phyloP scores from a whole-genome alignment of 2,888 invertebrate genomes.

The Pristionchus japonicus region DNA sequence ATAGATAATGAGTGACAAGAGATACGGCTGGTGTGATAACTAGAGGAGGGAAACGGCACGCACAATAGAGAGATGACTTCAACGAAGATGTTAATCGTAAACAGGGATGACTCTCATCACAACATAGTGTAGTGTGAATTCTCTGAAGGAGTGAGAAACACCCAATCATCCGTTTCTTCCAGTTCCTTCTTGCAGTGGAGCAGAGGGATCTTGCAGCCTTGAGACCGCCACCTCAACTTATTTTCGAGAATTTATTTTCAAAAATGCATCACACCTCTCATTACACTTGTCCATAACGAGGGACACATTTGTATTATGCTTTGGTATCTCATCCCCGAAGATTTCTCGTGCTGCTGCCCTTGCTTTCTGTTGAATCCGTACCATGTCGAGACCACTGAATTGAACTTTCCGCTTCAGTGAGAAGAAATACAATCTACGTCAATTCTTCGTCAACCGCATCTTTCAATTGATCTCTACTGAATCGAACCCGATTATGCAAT shows the following conservation, averaged over 20 bases:
- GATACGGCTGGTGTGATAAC: not conserved
- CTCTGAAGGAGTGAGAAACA: not conserved
- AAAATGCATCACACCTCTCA: not conserved
- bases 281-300: not conserved
- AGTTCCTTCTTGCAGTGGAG: not conserved
- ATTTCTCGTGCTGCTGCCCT: not conserved
- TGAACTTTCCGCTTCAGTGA: not conserved
- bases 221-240: not conserved
- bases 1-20: not conserved
- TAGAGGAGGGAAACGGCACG: not conserved
- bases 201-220: not conserved
- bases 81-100: too few relatives aligned
- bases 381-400: not conserved
- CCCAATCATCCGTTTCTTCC: not conserved
- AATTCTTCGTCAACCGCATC: not conserved
- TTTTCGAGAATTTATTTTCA: not conserved
- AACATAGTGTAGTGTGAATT: not conserved
- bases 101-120: too few relatives aligned
- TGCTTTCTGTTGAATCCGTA: not conserved
- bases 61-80: too few relatives aligned
- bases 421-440: not conserved
- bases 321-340: not conserved
- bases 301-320: not conserved
- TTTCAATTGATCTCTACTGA: not conserved
- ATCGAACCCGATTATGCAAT: conserved; percentile 8